Evolutionary conservation across 2,888 invertebrate genomes (phyloP), one percentile per base, ranked within the genome.

Genomic region (Fissipunctia ypsillon): DNA sequence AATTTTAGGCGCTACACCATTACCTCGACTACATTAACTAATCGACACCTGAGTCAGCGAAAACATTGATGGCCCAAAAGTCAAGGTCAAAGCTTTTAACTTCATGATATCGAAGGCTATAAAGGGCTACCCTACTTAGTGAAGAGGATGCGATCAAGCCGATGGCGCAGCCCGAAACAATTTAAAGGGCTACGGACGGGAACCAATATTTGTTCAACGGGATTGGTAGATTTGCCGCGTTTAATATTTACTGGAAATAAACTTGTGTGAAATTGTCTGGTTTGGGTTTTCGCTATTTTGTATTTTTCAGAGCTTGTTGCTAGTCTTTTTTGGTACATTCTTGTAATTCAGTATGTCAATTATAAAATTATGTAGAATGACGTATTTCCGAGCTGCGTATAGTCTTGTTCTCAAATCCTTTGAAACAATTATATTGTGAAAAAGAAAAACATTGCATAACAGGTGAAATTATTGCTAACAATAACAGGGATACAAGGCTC

Each of bases 161-260:
- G 54, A 38, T 57, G 50, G 73, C 54, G 50, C 57, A 45, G 69
- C 69, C 68, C 50, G 59, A 75, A 72, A 74, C 68, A 69, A 75
- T 80, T 69, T 69, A 63, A 73, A 72, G 65, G 76, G 70, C 56
- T 72, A 50, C 69, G 65, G 45, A 64, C 52, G 61, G 48, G 54
- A 78, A 80, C 79, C 79, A 84, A 87, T 85, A 83, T 87, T 83
- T 81, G 78, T 35, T 45, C 61, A 64, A 59, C 56, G 64, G 67
- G 73, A 87, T 87, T 80, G 81, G 76, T 69, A 73, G 73, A 83
- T 76, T 74, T 71, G 64, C 73, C 48, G 57, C 69, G 45, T 71
- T 76, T 73, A 52, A 76, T 81, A 78, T 78, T 86, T 70, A 57
- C 54, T 52, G 25, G 52, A 80, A 74, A 76, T 78, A 84, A 78